These are phyloP conservation scores for Nyctibius bracteatus DNA, from an alignment of 2,113 vertebrate species.

Conservation along the genomic window DNA sequence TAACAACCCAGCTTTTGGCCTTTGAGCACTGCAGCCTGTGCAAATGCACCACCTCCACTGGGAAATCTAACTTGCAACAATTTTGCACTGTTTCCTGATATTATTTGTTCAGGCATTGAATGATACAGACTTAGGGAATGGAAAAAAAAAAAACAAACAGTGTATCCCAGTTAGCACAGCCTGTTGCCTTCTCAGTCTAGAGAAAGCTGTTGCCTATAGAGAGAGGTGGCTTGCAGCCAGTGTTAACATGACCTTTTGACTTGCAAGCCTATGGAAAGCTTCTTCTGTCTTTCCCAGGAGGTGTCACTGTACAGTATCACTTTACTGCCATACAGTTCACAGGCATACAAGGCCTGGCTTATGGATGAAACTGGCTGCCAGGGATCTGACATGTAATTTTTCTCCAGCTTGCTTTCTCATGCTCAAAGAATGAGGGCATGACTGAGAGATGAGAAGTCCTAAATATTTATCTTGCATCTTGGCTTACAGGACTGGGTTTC, in stretches of 20 bases:
- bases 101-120: not conserved
- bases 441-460: not conserved
- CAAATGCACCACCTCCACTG: not conserved
- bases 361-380: not conserved
- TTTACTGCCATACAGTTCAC: not conserved
- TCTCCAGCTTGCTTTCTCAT: not conserved
- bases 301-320: not conserved
- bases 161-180: not conserved
- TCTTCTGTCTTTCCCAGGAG: conserved; percentile 1
- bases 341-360: not conserved
- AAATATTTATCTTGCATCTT: conserved; percentile 12
- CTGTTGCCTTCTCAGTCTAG: not conserved
- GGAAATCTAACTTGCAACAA: not conserved
- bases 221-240: not conserved
- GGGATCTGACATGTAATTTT: not conserved
- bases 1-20: not conserved
- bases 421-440: not conserved
- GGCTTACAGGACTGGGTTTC: not conserved
- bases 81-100: not conserved
- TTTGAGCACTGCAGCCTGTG: not conserved
- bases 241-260: conserved; percentile 7
- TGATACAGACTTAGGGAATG: not conserved
- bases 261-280: not conserved
- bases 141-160: not conserved
- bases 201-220: not conserved